phyloP scores from a whole-genome alignment of 2,888 invertebrate species.

The Acrocyrtus sp. region DNA sequence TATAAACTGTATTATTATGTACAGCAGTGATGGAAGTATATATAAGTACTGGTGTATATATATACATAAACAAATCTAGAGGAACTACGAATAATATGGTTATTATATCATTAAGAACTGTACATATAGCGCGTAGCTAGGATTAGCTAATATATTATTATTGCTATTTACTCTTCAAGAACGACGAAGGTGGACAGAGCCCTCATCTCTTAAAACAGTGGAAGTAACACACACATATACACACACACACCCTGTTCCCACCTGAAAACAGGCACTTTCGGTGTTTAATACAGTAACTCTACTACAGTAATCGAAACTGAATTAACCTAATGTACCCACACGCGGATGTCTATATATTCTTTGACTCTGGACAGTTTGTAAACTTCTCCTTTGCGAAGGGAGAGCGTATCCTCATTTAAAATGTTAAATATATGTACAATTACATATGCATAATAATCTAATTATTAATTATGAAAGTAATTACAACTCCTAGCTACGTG shows the following conservation, averaged over 20 bases:
- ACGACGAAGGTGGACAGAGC: constrained; percentile 42
- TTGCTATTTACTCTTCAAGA: background rate
- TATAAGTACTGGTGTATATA: background rate
- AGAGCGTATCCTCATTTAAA: too few species aligned
- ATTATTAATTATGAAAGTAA: too few species aligned
- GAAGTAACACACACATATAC: constrained; percentile 10
- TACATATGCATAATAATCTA: background rate
- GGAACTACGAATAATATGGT: too few species aligned
- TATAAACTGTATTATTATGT: constrained; percentile 11
- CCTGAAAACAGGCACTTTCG: constrained; percentile 47
- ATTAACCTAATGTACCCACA: constrained; percentile 4
- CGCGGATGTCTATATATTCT: background rate
- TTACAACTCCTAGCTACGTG: too few species aligned
- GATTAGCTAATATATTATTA: background rate
- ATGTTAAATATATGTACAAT: background rate
- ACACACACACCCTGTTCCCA: constrained; percentile 49
- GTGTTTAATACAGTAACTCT: too few species aligned
- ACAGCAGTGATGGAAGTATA: constrained; percentile 6
- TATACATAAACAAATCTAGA: constrained; percentile 1
- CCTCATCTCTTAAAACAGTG: constrained; percentile 24
- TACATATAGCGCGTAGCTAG: background rate
- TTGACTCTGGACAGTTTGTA: constrained; percentile 13
- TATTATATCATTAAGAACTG: too few species aligned
- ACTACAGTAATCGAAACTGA: background rate
- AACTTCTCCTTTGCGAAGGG: too few species aligned